Evolutionary conservation across 2,113 vertebrate species (phyloP), one percentile per base, ranked within the genome.

Genomic region (Crotalus viridis): DNA sequence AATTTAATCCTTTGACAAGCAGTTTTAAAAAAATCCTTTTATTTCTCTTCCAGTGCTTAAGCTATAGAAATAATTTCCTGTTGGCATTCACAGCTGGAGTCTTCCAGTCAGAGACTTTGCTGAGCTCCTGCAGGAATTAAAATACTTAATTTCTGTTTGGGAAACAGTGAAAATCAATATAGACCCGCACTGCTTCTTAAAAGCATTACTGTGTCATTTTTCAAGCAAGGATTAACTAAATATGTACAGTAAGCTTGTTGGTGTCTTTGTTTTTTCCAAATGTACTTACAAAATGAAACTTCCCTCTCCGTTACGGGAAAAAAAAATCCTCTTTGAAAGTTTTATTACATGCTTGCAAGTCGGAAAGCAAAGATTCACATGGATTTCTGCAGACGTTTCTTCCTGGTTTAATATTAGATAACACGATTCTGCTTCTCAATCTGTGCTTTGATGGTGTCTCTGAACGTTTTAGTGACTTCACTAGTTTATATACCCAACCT

Each of bases 131-230:
- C 10, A 57, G 88, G 87, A 89, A 89, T 92, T 69, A 85, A 85
- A 89, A 69, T 24, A 33, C 48, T 89, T 89, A 55, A 89, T 57
- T 85, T 17, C 52, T 89, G 10, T 89, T 90, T 57, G 26, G 56
- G 57, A 85, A 89, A 85, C 39, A n/a, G 46, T 85, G 48, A 48
- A 89, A 92, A 33, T 85, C 54, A 89, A 59, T 85, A 59, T 85
- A 85, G 33, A 28, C 26, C 9, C 33, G 19, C 55, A 1, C 85
- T 15, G 52, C 51, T 52, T 85, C 33, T 43, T 81, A 43, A 26
- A 89, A 28, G 43, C 89, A 57, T 56, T 26, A 19, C 17, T 8
- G 24, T n/a, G 33, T 46, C 13, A 10, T 69, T 59, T 33, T 64
- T 69, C 48, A 9, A 74, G 33, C 57, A 24, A 87, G 55, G 43